Evolutionary conservation across 1,140 invertebrate genomes (phyloP).

Genomic region (Temnothorax curvispinosus): DNA sequence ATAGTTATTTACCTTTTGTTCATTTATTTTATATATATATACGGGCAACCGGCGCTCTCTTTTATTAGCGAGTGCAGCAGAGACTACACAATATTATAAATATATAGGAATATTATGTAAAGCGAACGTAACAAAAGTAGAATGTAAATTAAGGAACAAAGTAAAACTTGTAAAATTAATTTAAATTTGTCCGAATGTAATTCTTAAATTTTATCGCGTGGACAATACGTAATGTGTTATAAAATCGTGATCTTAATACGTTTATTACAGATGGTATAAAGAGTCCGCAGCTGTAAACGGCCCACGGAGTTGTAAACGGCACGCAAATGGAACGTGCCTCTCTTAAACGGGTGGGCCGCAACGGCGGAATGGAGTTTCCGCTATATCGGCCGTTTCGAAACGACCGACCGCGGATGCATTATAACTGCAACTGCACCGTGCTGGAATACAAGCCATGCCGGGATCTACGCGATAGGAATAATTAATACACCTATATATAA

Average conservation of each 20-base stretch:
- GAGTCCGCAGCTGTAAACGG: constrained; percentile 46
- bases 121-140: background rate
- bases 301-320: constrained; percentile 68
- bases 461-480: constrained; percentile 78
- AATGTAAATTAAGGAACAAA: background rate
- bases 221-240: background rate
- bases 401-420: constrained; percentile 74
- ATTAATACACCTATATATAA: constrained; percentile 80
- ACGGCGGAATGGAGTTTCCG: constrained; percentile 33
- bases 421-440: constrained; percentile 71
- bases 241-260: background rate
- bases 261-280: background rate
- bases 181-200: background rate
- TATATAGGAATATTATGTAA: background rate
- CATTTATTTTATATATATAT: background rate
- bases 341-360: constrained; percentile 60
- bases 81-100: background rate
- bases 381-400: constrained; percentile 70
- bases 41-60: background rate
- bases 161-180: background rate
- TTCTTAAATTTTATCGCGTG: background rate
- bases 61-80: background rate
- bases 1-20: background rate
- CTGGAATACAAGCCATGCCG: constrained; percentile 67
- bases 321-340: constrained; percentile 72